These are phyloP conservation scores for Tortrix viridana DNA, from an alignment of 2,888 invertebrate species.

Conservation along the genomic window DNA sequence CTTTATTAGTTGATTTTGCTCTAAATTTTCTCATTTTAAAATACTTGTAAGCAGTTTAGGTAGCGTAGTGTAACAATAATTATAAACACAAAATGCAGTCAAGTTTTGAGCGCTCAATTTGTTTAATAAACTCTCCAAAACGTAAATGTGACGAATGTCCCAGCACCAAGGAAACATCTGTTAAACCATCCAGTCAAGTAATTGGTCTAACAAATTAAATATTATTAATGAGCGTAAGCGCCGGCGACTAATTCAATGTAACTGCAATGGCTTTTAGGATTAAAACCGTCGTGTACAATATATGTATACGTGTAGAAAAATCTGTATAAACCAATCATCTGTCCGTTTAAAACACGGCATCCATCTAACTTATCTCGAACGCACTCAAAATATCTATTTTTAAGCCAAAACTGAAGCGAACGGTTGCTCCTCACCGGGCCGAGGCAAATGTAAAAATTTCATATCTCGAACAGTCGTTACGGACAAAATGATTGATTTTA, in stretches of 20 bases:
- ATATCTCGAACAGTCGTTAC: constrained; percentile 66
- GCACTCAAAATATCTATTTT: constrained; percentile 82
- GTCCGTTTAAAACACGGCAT: constrained; percentile 66
- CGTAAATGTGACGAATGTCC: constrained; percentile 25
- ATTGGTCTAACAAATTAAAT: constrained; percentile 38
- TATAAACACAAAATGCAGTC: neutral
- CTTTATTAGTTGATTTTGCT: too few relatives aligned
- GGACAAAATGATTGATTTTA: constrained; percentile 81
- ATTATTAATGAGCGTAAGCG: constrained; percentile 36
- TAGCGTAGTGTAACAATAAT: neutral
- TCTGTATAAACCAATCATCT: constrained; percentile 66
- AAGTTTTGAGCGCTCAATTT: neutral
- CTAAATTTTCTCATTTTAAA: too few relatives aligned
- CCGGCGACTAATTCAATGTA: constrained; percentile 23
- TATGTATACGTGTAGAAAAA: constrained; percentile 53
- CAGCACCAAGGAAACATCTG: constrained; percentile 29
- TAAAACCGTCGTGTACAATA: constrained; percentile 40
- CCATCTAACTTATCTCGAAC: constrained; percentile 76
- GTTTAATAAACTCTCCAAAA: constrained; percentile 10
- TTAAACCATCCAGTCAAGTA: constrained; percentile 21
- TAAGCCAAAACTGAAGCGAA: constrained; percentile 65
- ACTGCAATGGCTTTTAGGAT: constrained; percentile 27
- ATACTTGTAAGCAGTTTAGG: too few relatives aligned
- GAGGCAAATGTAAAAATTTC: constrained; percentile 76
- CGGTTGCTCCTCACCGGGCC: constrained; percentile 40